Evolutionary conservation across 2,113 vertebrate genomes (phyloP).

Genomic region (Chaetodon trifascialis): DNA sequence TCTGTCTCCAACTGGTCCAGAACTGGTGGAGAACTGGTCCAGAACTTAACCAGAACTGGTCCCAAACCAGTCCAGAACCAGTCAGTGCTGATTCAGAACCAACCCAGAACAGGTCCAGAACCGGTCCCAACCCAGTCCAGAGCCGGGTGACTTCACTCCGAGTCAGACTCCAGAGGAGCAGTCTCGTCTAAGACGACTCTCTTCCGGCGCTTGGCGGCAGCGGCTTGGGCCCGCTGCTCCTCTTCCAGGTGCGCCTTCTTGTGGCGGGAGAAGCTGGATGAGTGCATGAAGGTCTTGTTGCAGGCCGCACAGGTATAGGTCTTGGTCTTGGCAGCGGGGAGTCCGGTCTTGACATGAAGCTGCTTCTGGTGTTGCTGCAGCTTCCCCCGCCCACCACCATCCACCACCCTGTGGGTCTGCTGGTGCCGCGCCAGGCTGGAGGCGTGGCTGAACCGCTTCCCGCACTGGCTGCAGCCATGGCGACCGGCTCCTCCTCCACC

Average conservation of each 20-base stretch:
- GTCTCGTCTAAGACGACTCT: conserved; percentile 74
- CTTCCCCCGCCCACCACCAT: conserved; percentile 8
- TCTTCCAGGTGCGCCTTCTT: conserved; percentile 83
- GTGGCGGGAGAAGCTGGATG: conserved; percentile 84
- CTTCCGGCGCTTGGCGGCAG: conserved; percentile 57
- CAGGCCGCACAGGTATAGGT: conserved; percentile 81
- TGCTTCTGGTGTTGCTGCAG: conserved; percentile 73
- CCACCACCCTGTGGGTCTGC: conserved; percentile 69
- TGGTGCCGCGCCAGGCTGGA: conserved; percentile 82
- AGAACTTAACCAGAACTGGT: conserved; percentile 47
- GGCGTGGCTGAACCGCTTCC: conserved; percentile 81
- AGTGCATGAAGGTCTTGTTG: conserved; percentile 86
- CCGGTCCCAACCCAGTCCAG: background rate
- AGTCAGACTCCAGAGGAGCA: conserved; percentile 83
- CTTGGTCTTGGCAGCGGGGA: conserved; percentile 62
- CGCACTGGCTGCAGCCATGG: conserved; percentile 78
- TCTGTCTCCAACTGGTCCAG: conserved; percentile 42
- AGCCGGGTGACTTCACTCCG: conserved; percentile 67
- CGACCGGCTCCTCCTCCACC: conserved; percentile 35
- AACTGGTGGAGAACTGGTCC: conserved; percentile 40
- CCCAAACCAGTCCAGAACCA: conserved; percentile 35
- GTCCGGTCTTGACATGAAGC: conserved; percentile 64
- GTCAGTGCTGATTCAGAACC: conserved; percentile 28
- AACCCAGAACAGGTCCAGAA: conserved; percentile 25
- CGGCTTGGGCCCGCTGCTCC: conserved; percentile 39